These are phyloP conservation scores for Hydriomena furcata DNA, from an alignment of 2,888 invertebrate genomes.

Conservation along the genomic window DNA sequence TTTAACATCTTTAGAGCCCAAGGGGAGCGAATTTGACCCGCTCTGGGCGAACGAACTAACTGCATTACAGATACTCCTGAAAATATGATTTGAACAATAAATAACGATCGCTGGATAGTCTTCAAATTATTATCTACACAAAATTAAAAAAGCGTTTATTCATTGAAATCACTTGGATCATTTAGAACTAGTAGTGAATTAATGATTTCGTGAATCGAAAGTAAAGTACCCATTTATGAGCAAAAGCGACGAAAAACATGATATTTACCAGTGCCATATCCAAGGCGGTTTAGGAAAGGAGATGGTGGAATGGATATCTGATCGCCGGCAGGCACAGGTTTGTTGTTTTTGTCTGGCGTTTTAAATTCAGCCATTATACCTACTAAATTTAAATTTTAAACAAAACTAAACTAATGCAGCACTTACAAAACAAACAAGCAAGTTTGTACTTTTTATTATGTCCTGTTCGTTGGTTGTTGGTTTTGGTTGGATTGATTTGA, in stretches of 20 bases:
- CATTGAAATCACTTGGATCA: not conserved
- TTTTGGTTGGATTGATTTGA: too few relatives aligned
- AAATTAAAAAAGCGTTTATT: not conserved
- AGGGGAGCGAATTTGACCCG: slow-evolving; percentile 88
- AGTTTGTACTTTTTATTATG: too few relatives aligned
- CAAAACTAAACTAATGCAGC: too few relatives aligned
- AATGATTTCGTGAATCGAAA: not conserved
- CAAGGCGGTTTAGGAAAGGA: slow-evolving; percentile 88
- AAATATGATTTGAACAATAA: too few relatives aligned
- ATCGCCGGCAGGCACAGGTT: slow-evolving; percentile 46
- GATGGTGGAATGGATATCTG: slow-evolving; percentile 86
- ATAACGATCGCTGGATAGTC: too few relatives aligned
- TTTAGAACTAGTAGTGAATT: too few relatives aligned
- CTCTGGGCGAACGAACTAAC: slow-evolving; percentile 87
- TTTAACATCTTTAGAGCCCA: slow-evolving; percentile 93
- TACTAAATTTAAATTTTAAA: too few relatives aligned
- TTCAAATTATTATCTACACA: too few relatives aligned
- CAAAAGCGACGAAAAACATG: too few relatives aligned
- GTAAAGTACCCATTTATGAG: too few relatives aligned
- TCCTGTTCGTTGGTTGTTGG: too few relatives aligned
- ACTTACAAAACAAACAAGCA: too few relatives aligned
- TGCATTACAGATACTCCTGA: slow-evolving; percentile 91
- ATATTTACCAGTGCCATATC: slow-evolving; percentile 89
- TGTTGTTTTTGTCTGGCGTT: slow-evolving; percentile 69
- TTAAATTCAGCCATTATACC: slow-evolving; percentile 39